These are phyloP conservation scores for Heterotis niloticus DNA, from an alignment of 2,113 vertebrate species.

Conservation along the genomic window DNA sequence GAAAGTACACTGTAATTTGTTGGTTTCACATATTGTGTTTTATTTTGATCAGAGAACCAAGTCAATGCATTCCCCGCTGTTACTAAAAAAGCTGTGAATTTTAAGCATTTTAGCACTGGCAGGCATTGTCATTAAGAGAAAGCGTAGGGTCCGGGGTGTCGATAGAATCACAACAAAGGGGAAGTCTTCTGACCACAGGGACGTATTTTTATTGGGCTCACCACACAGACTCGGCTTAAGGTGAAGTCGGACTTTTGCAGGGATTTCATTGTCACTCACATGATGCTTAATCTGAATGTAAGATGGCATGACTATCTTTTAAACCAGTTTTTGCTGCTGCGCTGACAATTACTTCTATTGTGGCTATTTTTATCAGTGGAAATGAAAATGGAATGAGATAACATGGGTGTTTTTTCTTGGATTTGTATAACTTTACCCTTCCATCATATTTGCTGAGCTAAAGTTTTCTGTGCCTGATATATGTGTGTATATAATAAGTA, in stretches of 20 bases:
- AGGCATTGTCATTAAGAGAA: not conserved
- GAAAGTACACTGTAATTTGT: too few species aligned
- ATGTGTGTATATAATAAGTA: not conserved
- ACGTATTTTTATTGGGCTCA: not conserved
- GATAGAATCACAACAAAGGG: not conserved
- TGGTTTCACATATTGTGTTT: not conserved
- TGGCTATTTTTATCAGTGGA: not conserved
- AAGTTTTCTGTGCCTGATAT: not conserved
- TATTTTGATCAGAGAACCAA: not conserved
- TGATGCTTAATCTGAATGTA: not conserved
- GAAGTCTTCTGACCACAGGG: not conserved
- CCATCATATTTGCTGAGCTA: not conserved
- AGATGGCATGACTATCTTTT: constrained; percentile 15
- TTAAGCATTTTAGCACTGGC: not conserved
- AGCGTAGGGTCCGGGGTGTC: not conserved
- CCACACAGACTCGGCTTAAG: not conserved
- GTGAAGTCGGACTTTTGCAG: constrained; percentile 15
- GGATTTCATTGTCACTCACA: constrained; percentile 7
- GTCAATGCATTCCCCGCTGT: not conserved
- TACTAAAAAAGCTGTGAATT: not conserved
- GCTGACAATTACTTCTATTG: not conserved
- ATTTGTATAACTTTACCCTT: not conserved
- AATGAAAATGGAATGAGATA: constrained; percentile 4
- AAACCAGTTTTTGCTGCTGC: not conserved
- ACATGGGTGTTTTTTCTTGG: constrained; percentile 8